Evolutionary conservation across 2,113 vertebrate species (phyloP), one percentile per base, ranked within the genome.

Genomic region (Ia io): DNA sequence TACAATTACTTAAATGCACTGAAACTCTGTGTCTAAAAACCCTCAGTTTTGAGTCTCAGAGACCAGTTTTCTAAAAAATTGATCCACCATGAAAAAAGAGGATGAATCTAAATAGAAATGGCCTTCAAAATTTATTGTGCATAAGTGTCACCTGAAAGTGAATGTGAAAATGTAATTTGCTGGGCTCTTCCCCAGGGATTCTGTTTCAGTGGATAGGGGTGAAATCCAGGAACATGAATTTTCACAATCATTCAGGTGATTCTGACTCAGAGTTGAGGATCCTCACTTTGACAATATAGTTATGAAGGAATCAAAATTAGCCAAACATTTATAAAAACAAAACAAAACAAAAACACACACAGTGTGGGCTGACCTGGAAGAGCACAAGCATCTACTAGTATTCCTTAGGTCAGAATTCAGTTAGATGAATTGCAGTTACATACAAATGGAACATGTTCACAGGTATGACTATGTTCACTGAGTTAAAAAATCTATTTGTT

Each of bases 401-500:
- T 90, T 96, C 91, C 83, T 77, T 91, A 86, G 76, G 71, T 91
- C 80, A 84, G 93, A 97, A 86, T 93, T 91, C 78, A 94, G 61
- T 89, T 84, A 94, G 84, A 96, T n/a, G 59, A 96, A 97, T 85
- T 56, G 73, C 78, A 92, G 78, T 3, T 0, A 17, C 91, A 37
- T 84, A 93, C 28, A 97, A 90, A 91, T 84, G 44, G 51, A 97
- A 96, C 25, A 96, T 95, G 80, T 69, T 92, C 61, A 74, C 61
- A 79, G 69, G 28, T 97, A 94, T 90, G 78, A 91, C 77, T 94
- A 97, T 91, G 20, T 22, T 95, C 85, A 93, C 1, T 22, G 30
- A 77, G 32, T 88, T 35, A 61, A 96, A 97, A 97, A 95, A 95
- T 70, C 84, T 96, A 80, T 88, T 95, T 98, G 94, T 94, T 96